Evolutionary conservation across 2,888 invertebrate species (phyloP).

Genomic region (Lordiphosa andalusiaca): DNA sequence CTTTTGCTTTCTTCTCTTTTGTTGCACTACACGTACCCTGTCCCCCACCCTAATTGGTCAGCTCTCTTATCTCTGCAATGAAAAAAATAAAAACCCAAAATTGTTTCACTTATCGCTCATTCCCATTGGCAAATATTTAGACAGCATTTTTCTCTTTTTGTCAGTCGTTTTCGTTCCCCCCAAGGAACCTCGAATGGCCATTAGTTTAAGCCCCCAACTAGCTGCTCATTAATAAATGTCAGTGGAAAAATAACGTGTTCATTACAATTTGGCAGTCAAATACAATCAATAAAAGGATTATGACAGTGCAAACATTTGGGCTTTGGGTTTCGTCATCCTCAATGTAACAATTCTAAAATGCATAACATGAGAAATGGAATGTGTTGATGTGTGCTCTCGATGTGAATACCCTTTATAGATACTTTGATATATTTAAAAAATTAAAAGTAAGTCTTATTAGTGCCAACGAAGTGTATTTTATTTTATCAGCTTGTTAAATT

Average conservation of each 20-base stretch:
- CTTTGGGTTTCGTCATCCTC: conserved; percentile 27
- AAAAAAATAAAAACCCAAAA: conserved; percentile 28
- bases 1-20: conserved; percentile 50
- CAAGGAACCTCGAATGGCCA: conserved; percentile 54
- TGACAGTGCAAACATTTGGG: conserved; percentile 53
- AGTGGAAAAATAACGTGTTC: conserved; percentile 33
- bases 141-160: conserved; percentile 34
- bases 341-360: not conserved
- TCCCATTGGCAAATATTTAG: conserved; percentile 67
- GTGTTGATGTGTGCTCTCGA: no score
- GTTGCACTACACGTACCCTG: conserved; percentile 48
- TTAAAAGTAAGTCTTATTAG: no score
- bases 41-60: conserved; percentile 57
- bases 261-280: conserved; percentile 55
- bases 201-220: conserved; percentile 57
- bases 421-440: no score
- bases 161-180: conserved; percentile 18
- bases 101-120: conserved; percentile 46
- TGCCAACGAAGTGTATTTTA: no score
- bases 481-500: no score
- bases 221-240: conserved; percentile 63
- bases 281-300: conserved; percentile 74
- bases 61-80: conserved; percentile 39
- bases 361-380: no score
- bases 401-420: no score